Conservation (phyloP, 2,797 vertebrate species). For the Scolopax bukidnonensis region DNA sequence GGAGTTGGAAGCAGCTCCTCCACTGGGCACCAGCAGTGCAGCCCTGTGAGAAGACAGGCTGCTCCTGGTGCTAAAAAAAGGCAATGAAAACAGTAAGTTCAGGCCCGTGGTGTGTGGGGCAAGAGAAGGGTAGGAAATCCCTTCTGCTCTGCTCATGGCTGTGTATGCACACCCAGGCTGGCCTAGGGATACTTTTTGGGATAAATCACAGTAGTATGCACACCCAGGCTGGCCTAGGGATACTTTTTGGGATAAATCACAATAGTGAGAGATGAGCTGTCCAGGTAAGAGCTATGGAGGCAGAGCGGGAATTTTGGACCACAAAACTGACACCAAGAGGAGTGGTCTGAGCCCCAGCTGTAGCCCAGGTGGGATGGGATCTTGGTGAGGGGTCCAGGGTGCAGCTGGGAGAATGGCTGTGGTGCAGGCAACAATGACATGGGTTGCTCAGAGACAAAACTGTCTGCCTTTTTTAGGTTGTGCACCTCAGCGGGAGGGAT, state of each 20-base stretch:
- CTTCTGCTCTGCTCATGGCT: not conserved
- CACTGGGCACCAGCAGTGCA: rapidly evolving
- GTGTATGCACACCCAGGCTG: rapidly evolving
- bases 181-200: not conserved
- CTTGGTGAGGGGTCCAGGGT: not conserved
- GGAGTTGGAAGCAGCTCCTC: not conserved
- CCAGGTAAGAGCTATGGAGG: rapidly evolving
- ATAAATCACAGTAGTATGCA: not conserved
- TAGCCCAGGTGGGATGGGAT: not conserved
- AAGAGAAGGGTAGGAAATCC: not conserved
- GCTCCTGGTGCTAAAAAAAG: not conserved
- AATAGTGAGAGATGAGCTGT: not conserved
- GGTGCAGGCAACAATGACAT: not conserved
- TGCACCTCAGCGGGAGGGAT: not conserved
- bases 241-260: not conserved
- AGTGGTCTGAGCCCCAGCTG: not conserved
- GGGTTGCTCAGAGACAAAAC: not conserved
- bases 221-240: not conserved
- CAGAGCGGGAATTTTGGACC: rapidly evolving
- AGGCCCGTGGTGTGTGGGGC: not conserved
- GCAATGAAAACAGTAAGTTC: not conserved
- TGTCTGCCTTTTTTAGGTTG: not conserved
- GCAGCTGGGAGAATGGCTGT: not conserved
- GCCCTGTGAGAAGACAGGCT: rapidly evolving
- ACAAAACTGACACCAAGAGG: rapidly evolving